Percentiles rank a stretch among this genome's conserved stretches.
phyloP scores from a whole-genome alignment of 1,140 invertebrate genomes.

The Dendrolimus kikuchii region DNA sequence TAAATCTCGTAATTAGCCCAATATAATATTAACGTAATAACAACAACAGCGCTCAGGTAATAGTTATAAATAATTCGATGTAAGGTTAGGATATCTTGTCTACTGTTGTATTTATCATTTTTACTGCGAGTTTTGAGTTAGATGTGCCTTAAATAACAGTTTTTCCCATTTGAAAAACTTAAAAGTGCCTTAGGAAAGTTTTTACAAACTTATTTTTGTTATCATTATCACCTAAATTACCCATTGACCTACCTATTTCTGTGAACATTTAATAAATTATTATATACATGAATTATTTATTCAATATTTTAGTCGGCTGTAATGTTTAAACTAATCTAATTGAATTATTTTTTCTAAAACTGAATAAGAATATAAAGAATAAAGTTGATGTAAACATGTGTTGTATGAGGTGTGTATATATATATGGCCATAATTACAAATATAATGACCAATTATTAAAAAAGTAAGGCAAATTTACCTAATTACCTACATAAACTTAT shows the following conservation, averaged over 20 bases:
- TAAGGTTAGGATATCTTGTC: conserved; percentile 61
- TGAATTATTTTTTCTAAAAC: too few species aligned
- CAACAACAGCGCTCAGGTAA: conserved; percentile 27
- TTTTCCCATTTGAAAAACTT: too few species aligned
- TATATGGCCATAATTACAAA: too few species aligned
- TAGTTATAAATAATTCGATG: conserved; percentile 62
- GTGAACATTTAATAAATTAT: neutral
- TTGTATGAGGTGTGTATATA: too few species aligned
- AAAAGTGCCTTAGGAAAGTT: neutral
- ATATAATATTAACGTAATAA: conserved; percentile 18
- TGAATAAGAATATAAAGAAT: too few species aligned
- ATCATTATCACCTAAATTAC: conserved; percentile 14
- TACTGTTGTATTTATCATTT: conserved; percentile 30
- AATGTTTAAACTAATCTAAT: too few species aligned
- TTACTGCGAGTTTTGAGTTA: conserved; percentile 17
- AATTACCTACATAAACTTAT: too few species aligned
- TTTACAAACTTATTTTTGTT: conserved; percentile 25
- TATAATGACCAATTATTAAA: too few species aligned
- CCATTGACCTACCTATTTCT: conserved; percentile 24
- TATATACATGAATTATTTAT: too few species aligned
- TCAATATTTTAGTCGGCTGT: too few species aligned
- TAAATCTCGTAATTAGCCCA: conserved; percentile 37
- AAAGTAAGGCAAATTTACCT: too few species aligned
- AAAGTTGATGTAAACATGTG: too few species aligned
- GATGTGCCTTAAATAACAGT: conserved; percentile 4